A percentile compares a stretch with the other conserved stretches of the same genome.
phyloP scores from a whole-genome alignment of 2,113 vertebrate species.

The Phalacrocorax carbo region DNA sequence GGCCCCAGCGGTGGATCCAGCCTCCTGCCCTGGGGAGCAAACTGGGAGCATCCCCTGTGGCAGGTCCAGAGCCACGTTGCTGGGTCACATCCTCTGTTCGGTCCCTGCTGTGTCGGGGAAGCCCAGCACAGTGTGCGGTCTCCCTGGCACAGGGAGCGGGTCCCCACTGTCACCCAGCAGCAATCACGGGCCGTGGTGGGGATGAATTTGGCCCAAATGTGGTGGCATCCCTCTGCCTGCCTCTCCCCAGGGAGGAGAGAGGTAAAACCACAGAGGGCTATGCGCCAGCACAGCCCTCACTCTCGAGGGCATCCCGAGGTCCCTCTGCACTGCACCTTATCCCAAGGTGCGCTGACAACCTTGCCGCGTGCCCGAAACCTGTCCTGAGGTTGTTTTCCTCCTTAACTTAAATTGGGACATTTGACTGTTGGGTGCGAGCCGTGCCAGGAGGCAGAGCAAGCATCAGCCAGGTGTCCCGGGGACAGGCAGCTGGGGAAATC shows the following conservation, averaged over 20 bases:
- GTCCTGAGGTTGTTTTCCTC: not conserved
- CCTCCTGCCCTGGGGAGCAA: fast-evolving
- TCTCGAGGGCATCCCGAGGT: not conserved
- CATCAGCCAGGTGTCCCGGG: too few relatives aligned
- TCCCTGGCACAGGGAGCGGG: not conserved
- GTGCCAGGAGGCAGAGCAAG: not conserved
- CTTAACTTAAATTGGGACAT: not conserved
- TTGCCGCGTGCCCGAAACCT: too few relatives aligned
- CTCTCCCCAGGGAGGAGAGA: not conserved
- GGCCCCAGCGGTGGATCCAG: not conserved
- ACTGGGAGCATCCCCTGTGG: not conserved
- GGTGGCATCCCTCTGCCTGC: not conserved
- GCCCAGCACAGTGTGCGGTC: not conserved
- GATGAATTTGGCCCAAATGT: fast-evolving
- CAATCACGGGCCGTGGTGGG: not conserved
- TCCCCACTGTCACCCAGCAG: not conserved
- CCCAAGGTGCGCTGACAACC: not conserved
- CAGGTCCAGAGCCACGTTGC: not conserved
- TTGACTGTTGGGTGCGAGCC: not conserved
- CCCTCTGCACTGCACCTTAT: not conserved
- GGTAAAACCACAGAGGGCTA: not conserved
- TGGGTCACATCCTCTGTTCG: not conserved
- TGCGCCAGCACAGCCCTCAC: not conserved
- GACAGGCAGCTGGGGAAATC: not conserved
- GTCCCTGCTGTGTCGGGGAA: not conserved